Percentiles rank a stretch among this genome's conserved stretches.
phyloP scores from a whole-genome alignment of 2,113 vertebrate species.

The Thryonomys swinderianus region DNA sequence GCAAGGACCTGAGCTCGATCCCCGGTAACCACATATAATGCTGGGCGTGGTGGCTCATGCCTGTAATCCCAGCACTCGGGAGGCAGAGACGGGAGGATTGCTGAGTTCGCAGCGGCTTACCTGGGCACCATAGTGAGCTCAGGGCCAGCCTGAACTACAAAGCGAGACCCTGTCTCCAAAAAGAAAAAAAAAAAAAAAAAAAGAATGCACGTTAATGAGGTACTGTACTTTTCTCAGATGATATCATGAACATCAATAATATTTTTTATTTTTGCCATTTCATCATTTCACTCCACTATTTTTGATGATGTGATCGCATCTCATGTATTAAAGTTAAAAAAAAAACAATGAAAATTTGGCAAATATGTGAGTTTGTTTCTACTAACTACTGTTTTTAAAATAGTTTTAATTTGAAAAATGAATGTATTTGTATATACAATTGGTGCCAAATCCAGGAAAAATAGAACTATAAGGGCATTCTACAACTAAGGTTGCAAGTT shows the following conservation, averaged over 20 bases:
- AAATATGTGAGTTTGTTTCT: background rate
- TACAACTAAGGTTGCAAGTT: fast-evolving
- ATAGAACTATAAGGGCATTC: background rate
- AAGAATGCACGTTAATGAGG: background rate
- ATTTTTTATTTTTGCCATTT: background rate
- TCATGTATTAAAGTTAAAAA: constrained; percentile 14
- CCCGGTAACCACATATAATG: too few species aligned
- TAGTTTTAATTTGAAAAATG: background rate
- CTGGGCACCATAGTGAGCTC: too few species aligned
- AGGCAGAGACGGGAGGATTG: too few species aligned
- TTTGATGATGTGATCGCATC: background rate
- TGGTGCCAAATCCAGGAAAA: background rate
- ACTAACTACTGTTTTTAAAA: background rate
- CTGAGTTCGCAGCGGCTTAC: too few species aligned
- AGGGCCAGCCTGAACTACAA: too few species aligned
- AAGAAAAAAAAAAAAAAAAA: too few species aligned
- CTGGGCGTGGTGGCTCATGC: too few species aligned
- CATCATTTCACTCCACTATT: background rate
- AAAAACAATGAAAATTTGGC: background rate
- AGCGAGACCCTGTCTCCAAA: too few species aligned
- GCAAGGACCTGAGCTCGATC: too few species aligned
- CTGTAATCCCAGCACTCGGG: too few species aligned
- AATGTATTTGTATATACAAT: background rate
- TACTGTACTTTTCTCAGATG: background rate
- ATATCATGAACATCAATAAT: background rate